Base-by-base conservation (phyloP, 2,113 vertebrate genomes). In the Phocoena sinus region DNA sequence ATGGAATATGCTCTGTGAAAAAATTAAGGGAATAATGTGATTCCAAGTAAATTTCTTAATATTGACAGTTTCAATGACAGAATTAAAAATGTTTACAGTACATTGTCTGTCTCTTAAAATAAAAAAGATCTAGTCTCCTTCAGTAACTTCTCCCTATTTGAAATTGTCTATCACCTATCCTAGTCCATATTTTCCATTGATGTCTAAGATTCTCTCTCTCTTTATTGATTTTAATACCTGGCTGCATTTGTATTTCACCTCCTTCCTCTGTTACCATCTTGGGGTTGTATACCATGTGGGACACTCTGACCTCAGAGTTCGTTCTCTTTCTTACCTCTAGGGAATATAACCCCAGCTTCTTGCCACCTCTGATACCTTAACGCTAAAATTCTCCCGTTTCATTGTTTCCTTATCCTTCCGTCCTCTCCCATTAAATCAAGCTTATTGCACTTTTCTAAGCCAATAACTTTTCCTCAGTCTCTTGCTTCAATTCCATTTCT, bases 1-100 rank as follows among this genome's bases (percentile, higher is more conserved):
- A 94, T 98, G 99, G 98, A 97, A 90, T 76, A 90, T 98, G 31
- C 98, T 99, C 0, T 99, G 99, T 98, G 99, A 99, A 31, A 99
- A 98, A 36, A 94, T 99, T 89, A 85, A 98, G 62, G 97, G 96
- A 41, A 98, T 99, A 83, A 99, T 99, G 99, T 99, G 97, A 99
- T 97, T 94, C 25, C 73, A 92, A 83, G 91, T 95, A 63, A 92
- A 94, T n/a, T 74, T 82, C 8, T 93, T 94, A 89, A 91, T 95
- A 68, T 28, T 97, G 94, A 38, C 26, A 44, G 8, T 77, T 95
- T 93, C 20, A 68, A 50, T 97, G 89, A 95, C 13, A 95, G 82
- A 96, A 97, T 98, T 96, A 91, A 97, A 97, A 98, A 91, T 36
- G 23, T 88, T 36, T 33, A 63, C 62, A 85, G 36, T 53, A 33